Evolutionary conservation across 64 coral and sea anemone genomes (phyloP).

Genomic region (Pocillopora verrucosa): DNA sequence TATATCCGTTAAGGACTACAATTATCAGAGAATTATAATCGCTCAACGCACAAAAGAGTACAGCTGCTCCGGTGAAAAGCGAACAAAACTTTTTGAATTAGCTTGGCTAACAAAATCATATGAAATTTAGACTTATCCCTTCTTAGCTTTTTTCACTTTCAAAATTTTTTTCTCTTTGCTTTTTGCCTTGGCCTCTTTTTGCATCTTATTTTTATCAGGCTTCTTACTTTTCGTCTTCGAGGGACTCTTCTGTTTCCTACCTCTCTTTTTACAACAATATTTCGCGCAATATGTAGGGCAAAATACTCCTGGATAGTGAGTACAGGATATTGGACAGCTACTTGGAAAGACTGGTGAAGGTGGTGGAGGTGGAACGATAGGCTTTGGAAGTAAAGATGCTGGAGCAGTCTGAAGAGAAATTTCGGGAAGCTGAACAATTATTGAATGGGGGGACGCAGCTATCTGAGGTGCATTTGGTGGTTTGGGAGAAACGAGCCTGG

Average conservation of each 20-base stretch:
- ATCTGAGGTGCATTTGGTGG: not conserved
- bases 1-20: no score
- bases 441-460: conserved; percentile 1
- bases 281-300: conserved; percentile 22
- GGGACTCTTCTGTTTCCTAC: not conserved
- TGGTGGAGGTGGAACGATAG: not conserved
- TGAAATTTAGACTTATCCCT: not conserved
- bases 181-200: not conserved
- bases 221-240: not conserved
- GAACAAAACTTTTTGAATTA: not conserved
- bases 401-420: not conserved
- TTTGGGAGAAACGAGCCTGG: not conserved
- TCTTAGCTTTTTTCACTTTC: conserved; percentile 18
- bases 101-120: not conserved
- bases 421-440: conserved; percentile 39
- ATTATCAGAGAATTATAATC: no score
- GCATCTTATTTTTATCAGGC: not conserved
- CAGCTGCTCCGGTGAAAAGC: no score
- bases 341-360: conserved; percentile 1
- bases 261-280: conserved; percentile 33
- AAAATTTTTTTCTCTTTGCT: conserved; percentile 3
- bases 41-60: no score
- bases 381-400: not conserved
- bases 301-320: not conserved
- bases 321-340: conserved; percentile 15